These are phyloP conservation scores for Stratiomys singularior DNA, from an alignment of 2,888 invertebrate species.

Conservation along the genomic window DNA sequence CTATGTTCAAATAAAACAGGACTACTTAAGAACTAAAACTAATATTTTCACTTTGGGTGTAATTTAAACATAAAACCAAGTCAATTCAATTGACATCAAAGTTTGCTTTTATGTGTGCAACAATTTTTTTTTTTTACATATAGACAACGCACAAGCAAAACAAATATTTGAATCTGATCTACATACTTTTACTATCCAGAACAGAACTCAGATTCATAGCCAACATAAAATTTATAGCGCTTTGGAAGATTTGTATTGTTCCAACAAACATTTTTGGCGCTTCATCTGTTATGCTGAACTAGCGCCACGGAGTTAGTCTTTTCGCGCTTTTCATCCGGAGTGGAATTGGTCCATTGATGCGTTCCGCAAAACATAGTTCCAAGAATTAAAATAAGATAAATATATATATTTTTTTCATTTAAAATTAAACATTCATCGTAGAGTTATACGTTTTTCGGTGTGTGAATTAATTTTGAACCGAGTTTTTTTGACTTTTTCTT, in stretches of 20 bases:
- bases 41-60: not conserved
- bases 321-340: not conserved
- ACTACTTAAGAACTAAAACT: not conserved
- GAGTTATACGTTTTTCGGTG: no score
- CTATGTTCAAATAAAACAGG: not conserved
- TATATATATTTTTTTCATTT: no score
- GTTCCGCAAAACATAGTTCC: no score
- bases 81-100: not conserved
- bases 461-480: no score
- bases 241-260: slow-evolving; percentile 5
- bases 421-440: no score
- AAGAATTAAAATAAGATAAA: no score
- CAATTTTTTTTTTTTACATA: slow-evolving; percentile 6
- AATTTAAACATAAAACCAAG: not conserved
- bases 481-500: no score
- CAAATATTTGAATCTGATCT: not conserved
- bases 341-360: no score
- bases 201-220: not conserved
- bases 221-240: not conserved
- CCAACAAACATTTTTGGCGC: not conserved
- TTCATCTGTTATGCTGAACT: not conserved
- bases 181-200: not conserved
- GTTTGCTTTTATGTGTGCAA: not conserved
- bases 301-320: not conserved
- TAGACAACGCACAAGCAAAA: not conserved